Evolutionary conservation across 2,888 invertebrate species (phyloP).

Genomic region (Limnephilus rhombicus): DNA sequence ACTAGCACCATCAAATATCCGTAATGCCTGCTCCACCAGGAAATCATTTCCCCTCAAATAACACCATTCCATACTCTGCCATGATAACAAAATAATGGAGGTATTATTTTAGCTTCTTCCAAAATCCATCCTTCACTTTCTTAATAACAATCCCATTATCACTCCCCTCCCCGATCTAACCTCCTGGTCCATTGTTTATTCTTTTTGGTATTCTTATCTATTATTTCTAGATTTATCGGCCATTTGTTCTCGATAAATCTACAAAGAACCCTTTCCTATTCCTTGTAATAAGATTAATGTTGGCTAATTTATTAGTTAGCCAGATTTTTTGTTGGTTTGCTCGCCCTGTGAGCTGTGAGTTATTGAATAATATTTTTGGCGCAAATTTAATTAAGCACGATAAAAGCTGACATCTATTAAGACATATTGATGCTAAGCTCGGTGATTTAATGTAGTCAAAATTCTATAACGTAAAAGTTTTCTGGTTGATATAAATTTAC

Average conservation of each 20-base stretch:
- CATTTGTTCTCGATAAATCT: slow-evolving; percentile 41
- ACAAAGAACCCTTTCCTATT: slow-evolving; percentile 35
- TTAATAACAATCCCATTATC: slow-evolving; percentile 45
- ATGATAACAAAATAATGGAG: background rate
- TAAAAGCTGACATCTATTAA: slow-evolving; percentile 28
- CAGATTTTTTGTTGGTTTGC: slow-evolving; percentile 9
- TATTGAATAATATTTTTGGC: slow-evolving; percentile 21
- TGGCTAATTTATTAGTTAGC: slow-evolving; percentile 28
- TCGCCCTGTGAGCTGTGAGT: slow-evolving; percentile 10
- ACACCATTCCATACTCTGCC: background rate
- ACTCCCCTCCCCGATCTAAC: background rate
- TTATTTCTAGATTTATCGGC: slow-evolving; percentile 41
- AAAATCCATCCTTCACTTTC: slow-evolving; percentile 26
- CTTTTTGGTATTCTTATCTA: slow-evolving; percentile 43
- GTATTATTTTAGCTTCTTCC: slow-evolving; percentile 29
- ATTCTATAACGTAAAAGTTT: background rate
- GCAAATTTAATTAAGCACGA: slow-evolving; percentile 19
- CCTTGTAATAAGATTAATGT: slow-evolving; percentile 25
- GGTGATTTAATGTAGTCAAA: background rate
- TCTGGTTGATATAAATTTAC: background rate
- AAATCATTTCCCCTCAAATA: background rate
- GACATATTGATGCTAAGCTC: background rate
- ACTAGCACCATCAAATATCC: background rate
- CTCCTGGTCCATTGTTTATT: slow-evolving; percentile 30
- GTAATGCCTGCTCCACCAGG: background rate